These are phyloP conservation scores for Apteryx mantelli DNA, from an alignment of 2,113 vertebrate species.

Conservation along the genomic window DNA sequence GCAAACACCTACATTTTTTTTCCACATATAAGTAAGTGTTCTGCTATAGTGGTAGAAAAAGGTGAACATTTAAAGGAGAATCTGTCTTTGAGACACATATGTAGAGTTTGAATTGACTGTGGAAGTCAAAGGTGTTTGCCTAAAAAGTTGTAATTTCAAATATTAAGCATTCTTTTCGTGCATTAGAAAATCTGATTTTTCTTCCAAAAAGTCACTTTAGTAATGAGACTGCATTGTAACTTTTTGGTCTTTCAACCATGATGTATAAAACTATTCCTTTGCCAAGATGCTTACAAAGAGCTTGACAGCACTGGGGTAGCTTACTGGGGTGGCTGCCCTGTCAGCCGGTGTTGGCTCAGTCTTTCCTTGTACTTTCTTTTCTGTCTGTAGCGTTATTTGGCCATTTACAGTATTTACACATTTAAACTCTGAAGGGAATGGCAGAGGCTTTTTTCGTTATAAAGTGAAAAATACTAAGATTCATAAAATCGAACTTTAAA, in stretches of 20 bases:
- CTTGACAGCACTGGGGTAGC: not conserved
- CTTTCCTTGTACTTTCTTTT: not conserved
- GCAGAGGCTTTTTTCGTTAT: not conserved
- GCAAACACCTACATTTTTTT: accelerated
- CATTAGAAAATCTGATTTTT: not conserved
- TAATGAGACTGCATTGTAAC: not conserved
- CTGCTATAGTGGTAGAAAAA: not conserved
- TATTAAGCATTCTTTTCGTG: not conserved
- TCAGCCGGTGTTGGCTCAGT: too few species aligned
- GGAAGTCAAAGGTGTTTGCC: not conserved
- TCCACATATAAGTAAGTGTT: not conserved
- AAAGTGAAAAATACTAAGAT: not conserved
- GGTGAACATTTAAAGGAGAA: not conserved
- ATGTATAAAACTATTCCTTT: too few species aligned
- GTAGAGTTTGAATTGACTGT: not conserved
- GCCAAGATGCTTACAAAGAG: too few species aligned
- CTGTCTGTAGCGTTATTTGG: not conserved
- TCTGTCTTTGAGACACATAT: accelerated
- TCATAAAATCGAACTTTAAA: not conserved
- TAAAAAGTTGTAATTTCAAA: not conserved
- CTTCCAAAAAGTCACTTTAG: not conserved
- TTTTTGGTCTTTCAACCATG: not conserved
- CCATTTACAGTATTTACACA: not conserved
- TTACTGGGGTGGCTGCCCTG: too few species aligned
- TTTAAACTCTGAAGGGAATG: not conserved